Percentiles rank a stretch among this genome's conserved stretches.
Evolutionary conservation across 2,888 invertebrate species (phyloP).

Genomic region (Chouioia cunea): DNA sequence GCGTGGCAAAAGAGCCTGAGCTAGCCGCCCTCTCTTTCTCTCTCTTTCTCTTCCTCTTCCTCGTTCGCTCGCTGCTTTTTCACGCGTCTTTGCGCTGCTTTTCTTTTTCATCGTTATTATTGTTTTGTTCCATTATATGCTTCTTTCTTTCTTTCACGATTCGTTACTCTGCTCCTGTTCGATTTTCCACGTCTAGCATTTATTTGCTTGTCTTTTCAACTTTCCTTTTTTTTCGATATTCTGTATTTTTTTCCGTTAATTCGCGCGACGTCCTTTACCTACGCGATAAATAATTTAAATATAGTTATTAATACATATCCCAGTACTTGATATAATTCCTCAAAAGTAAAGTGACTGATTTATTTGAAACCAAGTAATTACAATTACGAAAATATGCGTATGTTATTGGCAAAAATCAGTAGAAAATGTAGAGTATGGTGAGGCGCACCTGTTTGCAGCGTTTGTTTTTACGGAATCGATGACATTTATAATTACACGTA

Average conservation of each 20-base stretch:
- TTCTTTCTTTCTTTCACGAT: constrained; percentile 48
- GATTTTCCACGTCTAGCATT: background rate
- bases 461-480: too few relatives aligned
- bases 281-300: too few relatives aligned
- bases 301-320: too few relatives aligned
- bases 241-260: constrained; percentile 24
- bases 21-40: constrained; percentile 50
- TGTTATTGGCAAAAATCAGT: too few relatives aligned
- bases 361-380: too few relatives aligned
- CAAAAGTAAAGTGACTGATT: too few relatives aligned
- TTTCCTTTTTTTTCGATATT: background rate
- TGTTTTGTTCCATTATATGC: constrained; percentile 47
- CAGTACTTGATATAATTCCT: too few relatives aligned
- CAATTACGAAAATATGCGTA: too few relatives aligned
- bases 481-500: too few relatives aligned
- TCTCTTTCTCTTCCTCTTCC: constrained; percentile 36
- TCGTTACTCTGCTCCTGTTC: constrained; percentile 27
- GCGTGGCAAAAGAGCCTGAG: constrained; percentile 62
- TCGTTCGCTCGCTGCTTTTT: constrained; percentile 28
- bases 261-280: too few relatives aligned
- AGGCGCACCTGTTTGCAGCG: too few relatives aligned
- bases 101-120: constrained; percentile 47
- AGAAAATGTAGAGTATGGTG: background rate
- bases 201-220: constrained; percentile 7
- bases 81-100: constrained; percentile 29